phyloP scores from a whole-genome alignment of 1,140 invertebrate species.

The Streblospio benedicti region DNA sequence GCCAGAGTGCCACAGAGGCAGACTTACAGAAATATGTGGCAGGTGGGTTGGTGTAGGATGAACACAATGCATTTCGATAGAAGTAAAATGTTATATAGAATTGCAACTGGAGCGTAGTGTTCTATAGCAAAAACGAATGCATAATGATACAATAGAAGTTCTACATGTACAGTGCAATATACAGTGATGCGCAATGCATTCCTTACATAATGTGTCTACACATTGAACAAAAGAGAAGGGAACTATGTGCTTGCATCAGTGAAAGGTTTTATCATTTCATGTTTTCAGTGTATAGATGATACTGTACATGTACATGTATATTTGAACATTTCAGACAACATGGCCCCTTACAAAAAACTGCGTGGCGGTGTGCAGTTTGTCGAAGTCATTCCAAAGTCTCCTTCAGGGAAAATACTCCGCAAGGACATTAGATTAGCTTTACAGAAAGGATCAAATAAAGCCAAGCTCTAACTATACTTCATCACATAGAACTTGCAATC shows the following conservation, averaged over 20 bases:
- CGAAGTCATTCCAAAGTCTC: constrained; percentile 62
- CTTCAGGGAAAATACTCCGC: constrained; percentile 67
- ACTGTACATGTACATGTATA: no score
- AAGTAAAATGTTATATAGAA: not conserved
- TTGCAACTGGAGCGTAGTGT: no score
- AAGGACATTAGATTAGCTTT: no score
- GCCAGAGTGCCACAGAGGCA: constrained; percentile 6
- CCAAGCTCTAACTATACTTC: no score
- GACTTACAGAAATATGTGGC: constrained; percentile 24
- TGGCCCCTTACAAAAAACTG: constrained; percentile 36
- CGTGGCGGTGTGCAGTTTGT: constrained; percentile 59
- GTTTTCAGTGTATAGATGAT: no score
- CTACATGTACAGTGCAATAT: no score
- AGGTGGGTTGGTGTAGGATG: not conserved
- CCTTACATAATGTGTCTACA: not conserved
- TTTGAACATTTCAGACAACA: not conserved
- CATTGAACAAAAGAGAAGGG: no score
- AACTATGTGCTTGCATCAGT: no score
- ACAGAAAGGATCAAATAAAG: no score
- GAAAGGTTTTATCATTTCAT: not conserved
- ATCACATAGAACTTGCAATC: no score
- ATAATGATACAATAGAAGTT: no score
- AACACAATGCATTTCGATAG: not conserved
- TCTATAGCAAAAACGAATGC: no score
- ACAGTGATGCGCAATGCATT: not conserved